Base-by-base conservation (phyloP, 2,888 invertebrate genomes). In the Drosophila subsilvestris region DNA sequence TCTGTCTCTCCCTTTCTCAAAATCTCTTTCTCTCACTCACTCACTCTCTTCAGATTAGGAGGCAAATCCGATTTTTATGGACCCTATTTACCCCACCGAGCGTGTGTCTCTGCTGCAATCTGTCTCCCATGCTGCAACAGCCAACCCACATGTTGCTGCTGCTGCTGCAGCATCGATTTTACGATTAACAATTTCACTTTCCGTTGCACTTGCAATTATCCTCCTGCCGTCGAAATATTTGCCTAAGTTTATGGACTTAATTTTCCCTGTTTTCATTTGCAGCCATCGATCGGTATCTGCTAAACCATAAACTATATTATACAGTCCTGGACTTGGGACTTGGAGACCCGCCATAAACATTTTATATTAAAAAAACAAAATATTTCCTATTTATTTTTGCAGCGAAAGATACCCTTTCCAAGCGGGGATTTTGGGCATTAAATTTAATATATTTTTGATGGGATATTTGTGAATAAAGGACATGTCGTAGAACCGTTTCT, bases 141-240 rank as follows among this genome's bases (percentile, higher is more conserved):
- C 6, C 37, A 27, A 2, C 27, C 27, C 37, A 37, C 37, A 37
- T 37, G 14, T 37, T 37, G 7, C 37, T 5, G 32, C 32, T 0
- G 32, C 14, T 14, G 32, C 32, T 14, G 37, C 37, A 6, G 37
- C 37, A 4, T 14, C 7, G 37, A 37, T 70, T 78, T 66, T 71
- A 74, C 71, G 63, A 67, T 59, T 71, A 74, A 73, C 82, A 85
- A 78, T 87, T 83, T 83, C 82, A 79, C 82, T 83, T 83, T 83
- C 78, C 66, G 62, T 63, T 72, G 66, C 72, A 72, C 58, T 76
- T 66, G 74, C 70, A 74, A 74, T 74, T 74, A 74, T 69, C 48
- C 49, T 27, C 37, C 27, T 8, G 2, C 37, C 37, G 65, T 57
- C 57, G 42, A 43, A 71, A 71, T 71, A 63, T 71, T 71, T 72